Percentiles rank a stretch among this genome's conserved stretches.
Conservation (phyloP, 1,140 invertebrate species). For the Pemphigus obesinymphae region DNA sequence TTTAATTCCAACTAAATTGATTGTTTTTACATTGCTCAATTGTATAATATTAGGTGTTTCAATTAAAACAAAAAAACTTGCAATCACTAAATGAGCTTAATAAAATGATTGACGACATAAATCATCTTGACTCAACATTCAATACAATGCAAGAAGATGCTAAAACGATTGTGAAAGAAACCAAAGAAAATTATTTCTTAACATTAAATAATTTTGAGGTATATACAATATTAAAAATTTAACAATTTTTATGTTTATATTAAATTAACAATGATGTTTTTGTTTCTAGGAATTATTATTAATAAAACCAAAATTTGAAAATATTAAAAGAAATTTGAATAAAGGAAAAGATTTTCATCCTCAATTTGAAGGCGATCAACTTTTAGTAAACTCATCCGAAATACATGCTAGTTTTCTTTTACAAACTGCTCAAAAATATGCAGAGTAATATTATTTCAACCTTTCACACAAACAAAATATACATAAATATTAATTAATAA, state of each 20-base stretch:
- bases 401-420: conserved; percentile 63
- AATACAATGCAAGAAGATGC: not conserved
- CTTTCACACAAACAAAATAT: not conserved
- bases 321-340: not conserved
- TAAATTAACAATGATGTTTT: not conserved
- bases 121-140: conserved; percentile 30
- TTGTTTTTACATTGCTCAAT: not conserved
- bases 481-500: not conserved
- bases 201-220: conserved; percentile 20
- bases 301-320: conserved; percentile 23
- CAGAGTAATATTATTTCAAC: conserved; percentile 52
- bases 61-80: conserved; percentile 37
- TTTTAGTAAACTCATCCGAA: conserved; percentile 60
- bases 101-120: conserved; percentile 43
- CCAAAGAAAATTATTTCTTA: conserved; percentile 1
- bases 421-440: conserved; percentile 60
- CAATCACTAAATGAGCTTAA: conserved; percentile 41
- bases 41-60: not conserved
- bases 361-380: not conserved
- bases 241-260: not conserved
- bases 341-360: not conserved
- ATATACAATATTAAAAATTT: not conserved
- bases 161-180: not conserved
- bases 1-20: not conserved
- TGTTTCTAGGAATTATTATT: conserved; percentile 3